phyloP scores from a whole-genome alignment of 2,797 vertebrate species.

The Odontamblyopus rebecca region DNA sequence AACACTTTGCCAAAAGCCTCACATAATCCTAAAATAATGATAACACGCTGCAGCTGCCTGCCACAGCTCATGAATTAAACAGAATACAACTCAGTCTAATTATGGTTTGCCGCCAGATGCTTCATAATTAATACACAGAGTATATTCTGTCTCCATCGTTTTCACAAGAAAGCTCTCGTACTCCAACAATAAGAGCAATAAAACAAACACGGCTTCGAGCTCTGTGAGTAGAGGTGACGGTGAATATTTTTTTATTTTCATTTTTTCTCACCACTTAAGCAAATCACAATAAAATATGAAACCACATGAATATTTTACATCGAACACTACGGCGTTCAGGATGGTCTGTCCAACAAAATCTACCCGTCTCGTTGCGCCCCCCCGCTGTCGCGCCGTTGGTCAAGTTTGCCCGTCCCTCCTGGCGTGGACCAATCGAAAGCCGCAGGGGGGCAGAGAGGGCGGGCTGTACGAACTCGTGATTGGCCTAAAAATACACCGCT shows the following conservation, averaged over 20 bases:
- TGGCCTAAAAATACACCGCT: conserved; percentile 27
- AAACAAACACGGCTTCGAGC: conserved; percentile 34
- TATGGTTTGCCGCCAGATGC: conserved; percentile 45
- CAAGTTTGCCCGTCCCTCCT: conserved; percentile 12
- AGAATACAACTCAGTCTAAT: conserved; percentile 42
- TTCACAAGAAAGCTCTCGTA: conserved; percentile 18
- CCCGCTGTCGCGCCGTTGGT: conserved; percentile 27
- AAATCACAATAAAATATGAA: conserved; percentile 76
- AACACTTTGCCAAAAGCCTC: background rate
- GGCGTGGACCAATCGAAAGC: conserved; percentile 39
- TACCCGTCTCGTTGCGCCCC: background rate
- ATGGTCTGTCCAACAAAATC: conserved; percentile 29
- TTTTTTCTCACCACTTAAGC: conserved; percentile 59
- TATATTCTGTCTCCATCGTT: conserved; percentile 40
- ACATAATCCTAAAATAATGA: conserved; percentile 46
- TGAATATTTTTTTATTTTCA: conserved; percentile 53
- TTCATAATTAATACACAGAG: conserved; percentile 46
- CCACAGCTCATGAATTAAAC: conserved; percentile 52
- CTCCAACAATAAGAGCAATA: conserved; percentile 19
- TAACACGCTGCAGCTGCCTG: conserved; percentile 38
- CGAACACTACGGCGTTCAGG: conserved; percentile 60
- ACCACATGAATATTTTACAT: conserved; percentile 72
- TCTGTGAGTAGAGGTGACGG: conserved; percentile 18
- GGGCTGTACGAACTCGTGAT: conserved; percentile 11
- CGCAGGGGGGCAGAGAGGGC: conserved; percentile 18